Evolutionary conservation across 1,140 invertebrate genomes (phyloP).

Genomic region (Ooceraea biroi): DNA sequence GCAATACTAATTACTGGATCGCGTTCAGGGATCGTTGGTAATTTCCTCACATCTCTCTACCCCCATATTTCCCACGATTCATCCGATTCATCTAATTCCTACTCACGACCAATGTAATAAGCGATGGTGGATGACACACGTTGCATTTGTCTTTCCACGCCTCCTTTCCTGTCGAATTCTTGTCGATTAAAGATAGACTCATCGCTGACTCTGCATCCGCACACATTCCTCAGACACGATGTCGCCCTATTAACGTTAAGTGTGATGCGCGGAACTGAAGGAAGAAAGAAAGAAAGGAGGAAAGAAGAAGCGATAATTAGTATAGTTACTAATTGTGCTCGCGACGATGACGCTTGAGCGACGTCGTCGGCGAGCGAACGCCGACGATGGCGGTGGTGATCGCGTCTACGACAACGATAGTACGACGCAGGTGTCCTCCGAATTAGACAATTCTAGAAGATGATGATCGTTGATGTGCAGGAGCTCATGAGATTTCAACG

Average conservation of each 20-base stretch:
- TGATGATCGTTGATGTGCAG: background rate
- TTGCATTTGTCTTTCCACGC: constrained; percentile 11
- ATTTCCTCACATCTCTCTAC: background rate
- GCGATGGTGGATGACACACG: constrained; percentile 7
- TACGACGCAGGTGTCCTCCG: constrained; percentile 16
- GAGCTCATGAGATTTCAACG: background rate
- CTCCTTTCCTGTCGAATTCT: constrained; percentile 1
- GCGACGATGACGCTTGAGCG: constrained; percentile 11
- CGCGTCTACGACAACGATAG: constrained; percentile 13
- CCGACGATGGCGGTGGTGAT: constrained; percentile 41
- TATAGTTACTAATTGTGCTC: constrained; percentile 40
- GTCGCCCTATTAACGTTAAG: constrained; percentile 76
- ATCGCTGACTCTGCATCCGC: constrained; percentile 69
- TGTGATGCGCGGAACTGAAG: constrained; percentile 68
- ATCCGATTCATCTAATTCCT: background rate
- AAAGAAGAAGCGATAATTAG: constrained; percentile 28
- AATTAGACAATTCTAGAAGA: background rate
- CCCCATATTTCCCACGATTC: background rate
- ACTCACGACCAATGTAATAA: constrained; percentile 10
- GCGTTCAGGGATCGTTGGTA: constrained; percentile 14
- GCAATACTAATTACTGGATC: background rate
- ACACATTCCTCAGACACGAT: constrained; percentile 82
- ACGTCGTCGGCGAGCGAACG: background rate
- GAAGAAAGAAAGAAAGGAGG: background rate
- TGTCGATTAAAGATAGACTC: constrained; percentile 49